Evolutionary conservation across 2,888 invertebrate genomes (phyloP), one percentile per base, ranked within the genome.

Genomic region (Pachymerium ferrugineum): DNA sequence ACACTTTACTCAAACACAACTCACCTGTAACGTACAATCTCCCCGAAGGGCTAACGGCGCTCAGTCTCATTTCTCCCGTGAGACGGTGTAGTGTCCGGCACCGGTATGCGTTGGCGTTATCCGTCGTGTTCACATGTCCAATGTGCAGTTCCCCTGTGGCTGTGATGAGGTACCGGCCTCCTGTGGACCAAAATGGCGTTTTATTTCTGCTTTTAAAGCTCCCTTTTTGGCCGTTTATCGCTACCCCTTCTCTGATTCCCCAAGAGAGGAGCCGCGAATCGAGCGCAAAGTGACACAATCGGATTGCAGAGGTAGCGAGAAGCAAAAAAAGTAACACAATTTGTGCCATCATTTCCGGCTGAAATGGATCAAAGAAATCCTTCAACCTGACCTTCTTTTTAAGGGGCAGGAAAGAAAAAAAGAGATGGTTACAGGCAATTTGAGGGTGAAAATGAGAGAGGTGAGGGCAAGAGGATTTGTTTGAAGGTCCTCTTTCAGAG

Each of bases 71-170:
- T 79, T 87, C 92, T 0, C 91, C 90, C 76, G 93, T 92, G 79
- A 93, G 85, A 78, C 89, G 87, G 85, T 93, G 92, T 75, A 89
- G 87, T 22, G 93, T 92, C 74, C 90, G 86, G 83, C 94, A 94
- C 77, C 90, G 88, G 84, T 92, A 94, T 78, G 88, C 88, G 80
- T 88, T 89, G 84, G 89, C 89, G 74, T 90, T 89, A 84, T 94
- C 93, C 77, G 88, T 87, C 73, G 89, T 87, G 75, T 89, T 89
- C 76, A 91, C 91, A 79, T 90, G 88, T 82, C 89, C 89, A 81
- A 94, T 90, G 85, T 92, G 92, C 77, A 94, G 85, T 78, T 93
- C 92, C 16, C 94, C 94, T 80, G 90, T 91, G 78, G 89, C 88
- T 76, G 93, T 84, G 72, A 92, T 86, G 74, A 71, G 76, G 73